Percentiles rank a stretch among this genome's conserved stretches.
These are phyloP conservation scores for Pseudomyrmex concolor DNA, from an alignment of 1,140 invertebrate species.

Conservation along the genomic window DNA sequence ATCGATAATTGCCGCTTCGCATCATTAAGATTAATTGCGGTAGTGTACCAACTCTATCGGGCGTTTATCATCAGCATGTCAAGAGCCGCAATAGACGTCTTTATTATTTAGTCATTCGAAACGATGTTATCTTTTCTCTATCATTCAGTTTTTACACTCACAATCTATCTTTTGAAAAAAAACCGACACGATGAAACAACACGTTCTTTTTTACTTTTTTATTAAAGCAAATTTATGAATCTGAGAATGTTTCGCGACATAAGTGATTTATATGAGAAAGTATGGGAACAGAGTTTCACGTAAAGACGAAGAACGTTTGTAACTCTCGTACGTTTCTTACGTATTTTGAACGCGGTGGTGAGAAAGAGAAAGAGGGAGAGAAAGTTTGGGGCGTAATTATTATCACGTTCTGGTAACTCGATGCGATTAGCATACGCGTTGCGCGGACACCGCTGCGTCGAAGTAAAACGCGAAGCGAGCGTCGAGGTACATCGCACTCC, in stretches of 20 bases:
- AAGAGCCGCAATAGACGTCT: conserved; percentile 13
- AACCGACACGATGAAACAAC: no score
- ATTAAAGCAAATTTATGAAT: background rate
- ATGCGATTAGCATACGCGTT: conserved; percentile 77
- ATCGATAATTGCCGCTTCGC: conserved; percentile 51
- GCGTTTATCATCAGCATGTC: conserved; percentile 27
- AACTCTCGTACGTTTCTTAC: background rate
- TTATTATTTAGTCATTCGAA: background rate
- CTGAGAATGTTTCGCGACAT: background rate
- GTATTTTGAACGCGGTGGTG: background rate
- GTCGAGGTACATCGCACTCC: conserved; percentile 66
- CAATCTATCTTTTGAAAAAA: background rate
- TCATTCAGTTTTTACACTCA: background rate
- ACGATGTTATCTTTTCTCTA: background rate
- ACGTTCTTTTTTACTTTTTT: no score
- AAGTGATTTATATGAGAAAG: background rate
- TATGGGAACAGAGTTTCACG: background rate
- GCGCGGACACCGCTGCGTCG: conserved; percentile 45
- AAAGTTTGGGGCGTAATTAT: conserved; percentile 53
- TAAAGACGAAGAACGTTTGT: background rate
- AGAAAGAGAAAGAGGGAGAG: conserved; percentile 1
- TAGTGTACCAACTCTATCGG: conserved; percentile 22
- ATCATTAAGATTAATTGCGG: conserved; percentile 38
- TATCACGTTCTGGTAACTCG: conserved; percentile 36
- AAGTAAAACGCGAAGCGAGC: conserved; percentile 21